These are phyloP conservation scores for Pipistrellus nathusii DNA, from an alignment of 2,797 vertebrate species.

Conservation along the genomic window DNA sequence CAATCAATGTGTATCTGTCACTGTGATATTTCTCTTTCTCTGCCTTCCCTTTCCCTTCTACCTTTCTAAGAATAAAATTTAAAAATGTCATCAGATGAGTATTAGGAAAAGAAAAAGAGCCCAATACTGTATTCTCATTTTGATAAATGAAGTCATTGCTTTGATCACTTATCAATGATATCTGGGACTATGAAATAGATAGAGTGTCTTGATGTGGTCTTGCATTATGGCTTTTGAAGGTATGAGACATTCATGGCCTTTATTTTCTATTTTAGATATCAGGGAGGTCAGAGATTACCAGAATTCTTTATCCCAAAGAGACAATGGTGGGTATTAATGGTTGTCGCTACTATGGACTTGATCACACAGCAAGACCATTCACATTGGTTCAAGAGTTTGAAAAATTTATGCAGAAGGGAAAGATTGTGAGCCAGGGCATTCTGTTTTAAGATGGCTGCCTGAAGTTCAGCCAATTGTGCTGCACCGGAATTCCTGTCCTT, in stretches of 20 bases:
- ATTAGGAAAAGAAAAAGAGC: too few species aligned
- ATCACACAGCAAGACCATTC: background rate
- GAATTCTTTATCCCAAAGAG: background rate
- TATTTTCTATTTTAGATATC: background rate
- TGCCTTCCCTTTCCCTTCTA: too few species aligned
- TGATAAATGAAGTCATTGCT: background rate
- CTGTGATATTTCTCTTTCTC: too few species aligned
- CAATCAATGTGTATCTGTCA: too few species aligned
- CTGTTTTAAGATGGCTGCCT: background rate
- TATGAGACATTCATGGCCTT: background rate
- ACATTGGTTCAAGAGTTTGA: background rate
- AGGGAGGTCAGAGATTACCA: background rate
- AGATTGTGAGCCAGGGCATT: background rate
- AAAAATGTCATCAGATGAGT: too few species aligned
- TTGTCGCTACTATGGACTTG: background rate
- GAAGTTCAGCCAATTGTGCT: background rate
- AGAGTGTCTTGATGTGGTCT: background rate
- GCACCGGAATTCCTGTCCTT: background rate
- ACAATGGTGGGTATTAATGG: background rate
- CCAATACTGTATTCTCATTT: background rate
- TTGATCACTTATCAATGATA: background rate
- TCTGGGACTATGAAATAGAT: background rate
- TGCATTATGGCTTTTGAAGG: background rate
- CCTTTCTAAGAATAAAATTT: too few species aligned
- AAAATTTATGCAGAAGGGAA: background rate